Evolutionary conservation across 2,113 vertebrate genomes (phyloP).

Genomic region (Muntiacus reevesi): DNA sequence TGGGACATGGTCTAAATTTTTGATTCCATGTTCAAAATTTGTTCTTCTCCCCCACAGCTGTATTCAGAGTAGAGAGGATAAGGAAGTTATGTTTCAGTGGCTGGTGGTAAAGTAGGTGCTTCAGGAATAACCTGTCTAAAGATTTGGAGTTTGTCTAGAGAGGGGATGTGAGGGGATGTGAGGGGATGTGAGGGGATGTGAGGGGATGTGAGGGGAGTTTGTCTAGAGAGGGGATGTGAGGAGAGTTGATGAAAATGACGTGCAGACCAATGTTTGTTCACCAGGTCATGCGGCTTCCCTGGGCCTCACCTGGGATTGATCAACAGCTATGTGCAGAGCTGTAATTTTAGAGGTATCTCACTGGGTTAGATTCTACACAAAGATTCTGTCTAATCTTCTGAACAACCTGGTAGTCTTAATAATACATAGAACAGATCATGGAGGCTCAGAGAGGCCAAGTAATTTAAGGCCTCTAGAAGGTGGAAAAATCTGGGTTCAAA

Average conservation of each 20-base stretch:
- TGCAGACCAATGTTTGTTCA: neutral
- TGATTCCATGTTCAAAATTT: neutral
- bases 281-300: neutral
- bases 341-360: neutral
- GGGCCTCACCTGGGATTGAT: neutral
- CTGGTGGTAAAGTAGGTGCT: neutral
- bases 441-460: neutral
- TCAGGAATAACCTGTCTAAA: slow-evolving; percentile 34
- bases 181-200: too few species aligned
- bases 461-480: too few species aligned
- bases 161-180: too few species aligned
- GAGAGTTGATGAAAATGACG: neutral
- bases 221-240: neutral
- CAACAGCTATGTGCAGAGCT: too few species aligned
- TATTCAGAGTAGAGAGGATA: neutral
- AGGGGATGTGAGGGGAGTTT: too few species aligned
- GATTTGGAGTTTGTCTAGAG: neutral
- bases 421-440: neutral
- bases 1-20: neutral
- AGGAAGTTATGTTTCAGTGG: neutral
- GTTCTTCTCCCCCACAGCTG: neutral
- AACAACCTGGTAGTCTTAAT: neutral
- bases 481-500: too few species aligned
- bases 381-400: neutral
- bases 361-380: neutral